Evolutionary conservation across 2,797 vertebrate species (phyloP).

Genomic region (Meriones psammophilus): DNA sequence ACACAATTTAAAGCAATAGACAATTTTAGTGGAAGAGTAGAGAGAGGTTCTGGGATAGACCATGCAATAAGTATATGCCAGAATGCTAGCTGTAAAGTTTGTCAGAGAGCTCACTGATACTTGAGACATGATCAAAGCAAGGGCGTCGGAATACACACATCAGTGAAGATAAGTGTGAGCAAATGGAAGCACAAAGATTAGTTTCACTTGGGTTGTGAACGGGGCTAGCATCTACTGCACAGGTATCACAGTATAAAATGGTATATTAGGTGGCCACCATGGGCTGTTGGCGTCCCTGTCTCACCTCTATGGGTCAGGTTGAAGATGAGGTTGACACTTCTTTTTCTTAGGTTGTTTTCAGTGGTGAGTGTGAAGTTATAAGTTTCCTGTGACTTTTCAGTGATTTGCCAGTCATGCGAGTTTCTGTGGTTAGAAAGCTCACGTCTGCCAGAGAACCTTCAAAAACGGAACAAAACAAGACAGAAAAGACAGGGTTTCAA

Average conservation of each 20-base stretch:
- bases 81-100: background rate
- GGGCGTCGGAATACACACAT: rapidly evolving
- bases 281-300: background rate
- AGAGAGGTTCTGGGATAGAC: background rate
- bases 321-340: conserved; percentile 78
- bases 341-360: conserved; percentile 85
- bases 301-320: conserved; percentile 86
- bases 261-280: rapidly evolving
- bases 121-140: background rate
- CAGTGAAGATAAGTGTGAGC: background rate
- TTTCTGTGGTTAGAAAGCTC: background rate
- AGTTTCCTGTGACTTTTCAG: conserved; percentile 64
- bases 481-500: conserved; percentile 11
- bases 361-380: conserved; percentile 86
- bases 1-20: background rate
- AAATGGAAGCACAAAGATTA: background rate
- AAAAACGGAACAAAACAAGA: conserved; percentile 46
- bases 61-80: background rate
- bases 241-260: background rate
- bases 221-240: background rate
- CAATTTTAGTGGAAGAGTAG: background rate
- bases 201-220: background rate
- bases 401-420: conserved; percentile 82
- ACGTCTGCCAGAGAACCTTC: conserved; percentile 82
- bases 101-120: background rate